phyloP scores from a whole-genome alignment of 2,888 invertebrate genomes.

The Microctonus brassicae region DNA sequence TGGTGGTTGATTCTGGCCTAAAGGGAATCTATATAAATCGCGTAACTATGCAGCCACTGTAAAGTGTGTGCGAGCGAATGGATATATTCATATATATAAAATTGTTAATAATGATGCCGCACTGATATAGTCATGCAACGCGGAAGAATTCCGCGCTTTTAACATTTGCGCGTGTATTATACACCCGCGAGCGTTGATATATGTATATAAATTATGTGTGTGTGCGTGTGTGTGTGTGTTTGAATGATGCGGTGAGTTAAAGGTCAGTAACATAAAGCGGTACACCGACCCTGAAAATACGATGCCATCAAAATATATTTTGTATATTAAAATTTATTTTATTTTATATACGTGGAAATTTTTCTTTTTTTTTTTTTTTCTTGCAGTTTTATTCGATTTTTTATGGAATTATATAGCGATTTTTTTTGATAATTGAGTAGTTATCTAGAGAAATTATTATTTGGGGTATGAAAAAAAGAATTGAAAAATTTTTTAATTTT shows the following conservation, averaged over 20 bases:
- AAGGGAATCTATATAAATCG: not conserved
- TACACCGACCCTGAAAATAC: constrained; percentile 11
- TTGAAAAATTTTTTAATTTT: too few relatives aligned
- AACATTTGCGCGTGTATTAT: not conserved
- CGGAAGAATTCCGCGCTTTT: not conserved
- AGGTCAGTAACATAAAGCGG: constrained; percentile 10
- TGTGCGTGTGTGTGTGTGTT: not conserved
- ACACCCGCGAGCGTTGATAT: not conserved
- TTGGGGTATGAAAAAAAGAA: too few relatives aligned
- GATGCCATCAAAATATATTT: constrained; percentile 9
- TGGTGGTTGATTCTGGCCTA: not conserved
- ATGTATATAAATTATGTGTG: not conserved
- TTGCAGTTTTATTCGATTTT: not conserved
- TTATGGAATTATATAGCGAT: too few relatives aligned
- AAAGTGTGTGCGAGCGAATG: not conserved
- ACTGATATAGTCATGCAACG: not conserved
- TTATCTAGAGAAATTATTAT: too few relatives aligned
- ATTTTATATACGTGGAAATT: not conserved
- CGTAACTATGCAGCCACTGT: not conserved
- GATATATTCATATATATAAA: not conserved
- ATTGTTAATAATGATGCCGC: not conserved
- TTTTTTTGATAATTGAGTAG: too few relatives aligned
- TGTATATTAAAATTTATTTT: not conserved
- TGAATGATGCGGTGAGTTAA: not conserved
- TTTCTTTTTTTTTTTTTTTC: not conserved